These are phyloP conservation scores for Gorsachius goisagi DNA, from an alignment of 2,113 vertebrate genomes.

Conservation along the genomic window DNA sequence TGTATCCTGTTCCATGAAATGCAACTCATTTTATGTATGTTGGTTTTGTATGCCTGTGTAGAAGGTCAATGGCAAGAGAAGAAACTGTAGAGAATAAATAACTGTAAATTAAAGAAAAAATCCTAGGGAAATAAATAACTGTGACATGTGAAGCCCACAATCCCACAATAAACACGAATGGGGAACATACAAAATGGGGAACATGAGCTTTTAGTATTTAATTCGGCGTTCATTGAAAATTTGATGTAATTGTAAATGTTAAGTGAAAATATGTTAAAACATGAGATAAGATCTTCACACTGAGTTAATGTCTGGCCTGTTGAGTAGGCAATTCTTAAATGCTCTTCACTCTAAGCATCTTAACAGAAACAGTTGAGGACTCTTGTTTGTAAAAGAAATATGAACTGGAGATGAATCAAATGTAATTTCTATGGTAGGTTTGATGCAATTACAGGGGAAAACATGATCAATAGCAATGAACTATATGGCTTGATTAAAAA, in stretches of 20 bases:
- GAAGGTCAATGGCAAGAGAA: neutral
- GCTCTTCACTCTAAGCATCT: neutral
- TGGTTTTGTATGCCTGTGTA: neutral
- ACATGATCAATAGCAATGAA: neutral
- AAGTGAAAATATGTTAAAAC: neutral
- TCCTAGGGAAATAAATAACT: neutral
- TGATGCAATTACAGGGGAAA: neutral
- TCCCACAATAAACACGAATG: neutral
- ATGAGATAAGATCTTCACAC: neutral
- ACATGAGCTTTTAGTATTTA: neutral
- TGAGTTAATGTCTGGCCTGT: neutral
- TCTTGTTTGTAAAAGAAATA: neutral
- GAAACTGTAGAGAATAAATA: neutral
- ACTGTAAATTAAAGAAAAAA: neutral
- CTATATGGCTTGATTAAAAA: neutral
- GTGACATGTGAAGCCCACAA: neutral
- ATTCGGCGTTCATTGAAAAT: neutral
- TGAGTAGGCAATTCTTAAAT: neutral
- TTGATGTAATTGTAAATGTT: neutral
- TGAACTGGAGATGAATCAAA: neutral
- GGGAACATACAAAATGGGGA: neutral
- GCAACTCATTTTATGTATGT: neutral
- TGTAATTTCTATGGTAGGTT: neutral
- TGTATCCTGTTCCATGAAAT: neutral
- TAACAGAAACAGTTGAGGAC: neutral